Conservation (phyloP, 2,888 invertebrate species). For the Mamestra brassicae region DNA sequence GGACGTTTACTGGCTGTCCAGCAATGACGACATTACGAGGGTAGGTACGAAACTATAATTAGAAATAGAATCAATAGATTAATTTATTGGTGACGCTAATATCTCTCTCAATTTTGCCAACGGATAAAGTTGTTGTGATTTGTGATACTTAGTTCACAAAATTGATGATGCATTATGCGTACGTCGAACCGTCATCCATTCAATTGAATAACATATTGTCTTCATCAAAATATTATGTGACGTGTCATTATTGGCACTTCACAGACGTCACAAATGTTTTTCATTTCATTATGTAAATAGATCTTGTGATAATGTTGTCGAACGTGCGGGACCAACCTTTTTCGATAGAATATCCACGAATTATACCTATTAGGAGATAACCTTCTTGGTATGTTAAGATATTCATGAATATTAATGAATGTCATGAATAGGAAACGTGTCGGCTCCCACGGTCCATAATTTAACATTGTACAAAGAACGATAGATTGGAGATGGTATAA, state of each 20-base stretch:
- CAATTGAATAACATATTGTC: slow-evolving; percentile 27
- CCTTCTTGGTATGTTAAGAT: slow-evolving; percentile 16
- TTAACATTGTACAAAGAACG: neutral
- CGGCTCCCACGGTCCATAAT: neutral
- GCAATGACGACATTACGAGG: neutral
- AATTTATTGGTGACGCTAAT: slow-evolving; percentile 4
- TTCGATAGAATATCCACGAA: slow-evolving; percentile 26
- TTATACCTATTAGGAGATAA: slow-evolving; percentile 8
- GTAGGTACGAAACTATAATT: slow-evolving; percentile 20
- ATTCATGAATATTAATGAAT: slow-evolving; percentile 14
- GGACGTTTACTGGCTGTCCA: neutral
- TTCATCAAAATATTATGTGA: slow-evolving; percentile 43
- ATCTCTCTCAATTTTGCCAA: neutral
- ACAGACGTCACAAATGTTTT: slow-evolving; percentile 58
- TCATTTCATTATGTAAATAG: slow-evolving; percentile 27
- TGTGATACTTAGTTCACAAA: neutral
- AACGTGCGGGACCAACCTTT: slow-evolving; percentile 13
- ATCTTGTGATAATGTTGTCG: slow-evolving; percentile 30
- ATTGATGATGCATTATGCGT: slow-evolving; percentile 33
- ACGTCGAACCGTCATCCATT: slow-evolving; percentile 28
- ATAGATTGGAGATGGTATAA: neutral
- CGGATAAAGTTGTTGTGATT: neutral
- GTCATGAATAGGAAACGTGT: neutral
- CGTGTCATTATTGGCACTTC: slow-evolving; percentile 20
- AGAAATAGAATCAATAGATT: slow-evolving; percentile 29